Evolutionary conservation across 2,113 vertebrate genomes (phyloP), one percentile per base, ranked within the genome.

Genomic region (Melospiza melodia): DNA sequence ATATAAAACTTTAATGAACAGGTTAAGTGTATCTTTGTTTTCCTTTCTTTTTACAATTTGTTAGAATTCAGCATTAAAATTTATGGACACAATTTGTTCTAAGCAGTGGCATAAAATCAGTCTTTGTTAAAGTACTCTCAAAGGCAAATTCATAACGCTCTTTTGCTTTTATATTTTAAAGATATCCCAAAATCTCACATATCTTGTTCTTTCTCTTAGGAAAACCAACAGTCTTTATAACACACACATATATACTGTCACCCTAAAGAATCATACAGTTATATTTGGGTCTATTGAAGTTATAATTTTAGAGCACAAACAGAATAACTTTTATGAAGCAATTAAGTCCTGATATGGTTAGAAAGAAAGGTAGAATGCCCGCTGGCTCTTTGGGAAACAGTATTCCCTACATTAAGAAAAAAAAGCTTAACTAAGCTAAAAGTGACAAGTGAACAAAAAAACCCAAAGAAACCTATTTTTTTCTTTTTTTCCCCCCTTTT

Each of bases 401-500:
- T n/a, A 49, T 37, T 88, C 5, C 3, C 15, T 74, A 30, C 74
- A 52, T 69, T 63, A 51, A 43, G 48, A 75, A 3, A 75, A 74
- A 13, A 18, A 15, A 20, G 17, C 4, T 73, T 39, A 43, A 58
- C 13, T 44, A 72, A 75, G 41, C 7, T 11, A 51, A 52, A 22
- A 37, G 9, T 28, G 25, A 27, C 5, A 22, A 37, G 9, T 28
- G 25, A 27, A 3, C 9, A 83, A 39, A 21, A 54, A 44, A 11
- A 0, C 5, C 15, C 59, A 31, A 28, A 43, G 0, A 7, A 20
- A 4, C n/a, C 0, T 31, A 41, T 54, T 33, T 23, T 23, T 15
- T 15, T 15, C 4, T 6, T 3, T n/a, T 23, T 5, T n/a, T 10
- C 8, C 6, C 12, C 13, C 41, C 11, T 23, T 23, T 16, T 11